These are phyloP conservation scores for Xenentodon cancila DNA, from an alignment of 2,797 vertebrate species.

Conservation along the genomic window DNA sequence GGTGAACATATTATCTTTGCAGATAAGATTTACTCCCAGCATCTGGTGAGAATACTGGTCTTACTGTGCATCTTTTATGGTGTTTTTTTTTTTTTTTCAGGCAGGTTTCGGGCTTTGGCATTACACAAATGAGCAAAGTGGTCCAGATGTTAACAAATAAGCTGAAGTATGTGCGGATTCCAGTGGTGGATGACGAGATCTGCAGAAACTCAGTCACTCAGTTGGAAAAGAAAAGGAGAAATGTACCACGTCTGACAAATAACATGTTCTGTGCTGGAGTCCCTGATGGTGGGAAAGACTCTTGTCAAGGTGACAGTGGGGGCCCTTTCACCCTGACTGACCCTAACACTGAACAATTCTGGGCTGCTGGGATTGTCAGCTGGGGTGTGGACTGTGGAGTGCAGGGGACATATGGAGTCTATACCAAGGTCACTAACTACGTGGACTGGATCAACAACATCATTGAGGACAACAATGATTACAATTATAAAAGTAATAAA, in stretches of 20 bases:
- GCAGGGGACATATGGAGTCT: constrained; percentile 61
- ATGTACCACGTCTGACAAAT: constrained; percentile 27
- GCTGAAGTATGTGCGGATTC: constrained; percentile 58
- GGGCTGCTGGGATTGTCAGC: constrained; percentile 76
- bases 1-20: neutral
- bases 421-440: constrained; percentile 70
- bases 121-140: fast-evolving
- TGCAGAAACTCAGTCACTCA: constrained; percentile 18
- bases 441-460: constrained; percentile 68
- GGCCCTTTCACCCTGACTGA: constrained; percentile 47
- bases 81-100: constrained; percentile 38
- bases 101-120: constrained; percentile 62
- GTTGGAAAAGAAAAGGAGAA: fast-evolving
- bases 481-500: too few relatives aligned
- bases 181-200: constrained; percentile 50
- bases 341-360: constrained; percentile 3
- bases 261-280: constrained; percentile 79
- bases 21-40: neutral
- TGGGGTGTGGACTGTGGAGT: constrained; percentile 63
- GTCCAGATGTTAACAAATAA: fast-evolving
- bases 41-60: neutral
- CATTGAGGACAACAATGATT: constrained; percentile 54
- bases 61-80: neutral
- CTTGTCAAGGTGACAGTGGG: constrained; percentile 67
- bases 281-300: constrained; percentile 56